A percentile compares a stretch with the other conserved stretches of the same genome.
Conservation (phyloP, 2,113 vertebrate genomes). For the Neodontobutis hainanensis region DNA sequence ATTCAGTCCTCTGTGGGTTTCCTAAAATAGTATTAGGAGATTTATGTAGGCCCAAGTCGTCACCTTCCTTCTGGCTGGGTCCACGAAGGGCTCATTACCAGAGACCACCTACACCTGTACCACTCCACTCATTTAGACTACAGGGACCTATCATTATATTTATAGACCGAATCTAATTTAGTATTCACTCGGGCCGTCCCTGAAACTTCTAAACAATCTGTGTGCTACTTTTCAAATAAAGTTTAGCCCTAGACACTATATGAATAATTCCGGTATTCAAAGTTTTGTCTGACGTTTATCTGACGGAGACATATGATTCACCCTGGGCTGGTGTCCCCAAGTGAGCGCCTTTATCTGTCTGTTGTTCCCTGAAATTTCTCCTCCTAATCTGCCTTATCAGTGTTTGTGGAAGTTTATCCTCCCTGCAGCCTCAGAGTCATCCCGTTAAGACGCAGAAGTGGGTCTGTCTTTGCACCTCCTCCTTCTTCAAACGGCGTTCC, state of each 20-base stretch:
- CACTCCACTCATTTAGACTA: not conserved
- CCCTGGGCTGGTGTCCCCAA: slow-evolving; percentile 29
- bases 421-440: slow-evolving; percentile 6
- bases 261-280: slow-evolving; percentile 57
- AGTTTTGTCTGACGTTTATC: slow-evolving; percentile 70
- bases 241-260: slow-evolving; percentile 23
- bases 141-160: not conserved
- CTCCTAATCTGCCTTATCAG: slow-evolving; percentile 52
- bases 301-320: slow-evolving; percentile 67
- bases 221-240: slow-evolving; percentile 46
- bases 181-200: slow-evolving; percentile 1
- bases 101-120: slow-evolving; percentile 6
- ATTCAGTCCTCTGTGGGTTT: slow-evolving; percentile 27
- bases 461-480: slow-evolving; percentile 27
- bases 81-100: slow-evolving; percentile 9
- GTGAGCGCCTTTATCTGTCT: slow-evolving; percentile 53
- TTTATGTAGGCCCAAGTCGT: slow-evolving; percentile 36
- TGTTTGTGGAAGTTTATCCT: slow-evolving; percentile 13
- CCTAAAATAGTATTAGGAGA: slow-evolving; percentile 50
- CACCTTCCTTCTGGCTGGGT: slow-evolving; percentile 43
- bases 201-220: slow-evolving; percentile 27
- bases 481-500: slow-evolving; percentile 58
- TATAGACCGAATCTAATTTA: slow-evolving; percentile 10
- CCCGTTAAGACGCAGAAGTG: slow-evolving; percentile 22
- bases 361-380: slow-evolving; percentile 41